phyloP scores from a whole-genome alignment of 2,888 invertebrate genomes.

The Dastarcus helophoroides region DNA sequence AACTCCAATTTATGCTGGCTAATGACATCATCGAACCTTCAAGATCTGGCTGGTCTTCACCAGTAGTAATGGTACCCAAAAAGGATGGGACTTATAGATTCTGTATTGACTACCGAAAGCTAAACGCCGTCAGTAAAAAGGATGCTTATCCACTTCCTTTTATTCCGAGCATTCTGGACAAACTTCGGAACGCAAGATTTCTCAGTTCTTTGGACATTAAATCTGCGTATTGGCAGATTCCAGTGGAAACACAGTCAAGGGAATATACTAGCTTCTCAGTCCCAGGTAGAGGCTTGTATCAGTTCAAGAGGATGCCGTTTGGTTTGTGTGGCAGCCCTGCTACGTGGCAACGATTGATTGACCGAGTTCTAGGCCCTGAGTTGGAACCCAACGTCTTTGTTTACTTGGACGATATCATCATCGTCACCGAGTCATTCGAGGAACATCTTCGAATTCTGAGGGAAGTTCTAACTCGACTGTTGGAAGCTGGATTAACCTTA shows the following conservation, averaged over 20 bases:
- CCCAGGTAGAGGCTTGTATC: slow-evolving; percentile 12
- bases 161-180: slow-evolving; percentile 20
- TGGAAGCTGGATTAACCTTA: slow-evolving; percentile 16
- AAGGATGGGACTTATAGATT: slow-evolving; percentile 18
- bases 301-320: slow-evolving; percentile 12
- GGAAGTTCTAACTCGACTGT: slow-evolving; percentile 12
- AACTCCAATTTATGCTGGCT: slow-evolving; percentile 24
- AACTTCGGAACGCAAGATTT: slow-evolving; percentile 18
- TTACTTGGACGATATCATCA: slow-evolving; percentile 9
- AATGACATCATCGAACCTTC: slow-evolving; percentile 19
- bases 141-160: slow-evolving; percentile 22
- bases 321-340: slow-evolving; percentile 7
- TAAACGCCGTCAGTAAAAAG: slow-evolving; percentile 20
- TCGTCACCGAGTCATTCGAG: slow-evolving; percentile 9
- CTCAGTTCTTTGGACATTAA: slow-evolving; percentile 20
- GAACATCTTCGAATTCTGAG: slow-evolving; percentile 13
- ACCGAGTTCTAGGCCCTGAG: slow-evolving; percentile 10
- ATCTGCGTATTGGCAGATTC: slow-evolving; percentile 14
- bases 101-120: slow-evolving; percentile 20
- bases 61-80: slow-evolving; percentile 19
- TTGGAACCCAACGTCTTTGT: slow-evolving; percentile 8
- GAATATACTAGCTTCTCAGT: slow-evolving; percentile 21
- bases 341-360: slow-evolving; percentile 10
- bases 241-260: slow-evolving; percentile 10
- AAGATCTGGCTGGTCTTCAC: slow-evolving; percentile 17